Percentiles rank a stretch among this genome's conserved stretches.
Evolutionary conservation across 2,888 invertebrate genomes (phyloP).

Genomic region (Torymus auratus): DNA sequence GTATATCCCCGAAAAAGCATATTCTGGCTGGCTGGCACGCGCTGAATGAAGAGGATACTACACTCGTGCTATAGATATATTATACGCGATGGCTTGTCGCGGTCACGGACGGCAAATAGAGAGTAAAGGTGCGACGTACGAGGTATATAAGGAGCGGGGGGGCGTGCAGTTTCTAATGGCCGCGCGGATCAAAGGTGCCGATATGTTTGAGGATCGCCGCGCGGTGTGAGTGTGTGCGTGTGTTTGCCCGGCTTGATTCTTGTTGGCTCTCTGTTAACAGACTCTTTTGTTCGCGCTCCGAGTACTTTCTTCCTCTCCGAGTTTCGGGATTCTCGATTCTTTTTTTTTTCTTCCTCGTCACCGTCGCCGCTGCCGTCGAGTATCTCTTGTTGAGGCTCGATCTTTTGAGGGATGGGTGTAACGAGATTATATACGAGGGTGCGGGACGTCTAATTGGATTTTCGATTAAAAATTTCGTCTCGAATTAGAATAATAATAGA

Average conservation of each 20-base stretch:
- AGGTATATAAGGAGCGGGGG: constrained; percentile 60
- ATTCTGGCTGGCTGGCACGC: background rate
- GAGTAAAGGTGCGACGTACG: constrained; percentile 46
- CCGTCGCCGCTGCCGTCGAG: background rate
- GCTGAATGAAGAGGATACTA: constrained; percentile 33
- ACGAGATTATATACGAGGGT: no score
- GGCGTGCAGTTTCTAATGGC: constrained; percentile 69
- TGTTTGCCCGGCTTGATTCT: constrained; percentile 74
- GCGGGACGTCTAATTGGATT: no score
- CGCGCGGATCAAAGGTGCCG: constrained; percentile 69
- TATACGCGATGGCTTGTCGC: constrained; percentile 2
- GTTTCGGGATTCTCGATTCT: constrained; percentile 3
- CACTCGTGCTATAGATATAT: no score
- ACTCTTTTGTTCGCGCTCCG: constrained; percentile 63
- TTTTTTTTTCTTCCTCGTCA: background rate
- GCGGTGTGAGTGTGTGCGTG: constrained; percentile 55
- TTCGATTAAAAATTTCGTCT: no score
- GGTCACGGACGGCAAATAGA: constrained; percentile 46
- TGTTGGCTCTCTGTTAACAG: constrained; percentile 73
- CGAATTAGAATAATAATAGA: no score
- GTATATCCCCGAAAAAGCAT: background rate
- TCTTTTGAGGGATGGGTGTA: no score
- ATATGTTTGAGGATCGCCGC: constrained; percentile 72
- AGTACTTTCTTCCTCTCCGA: no score
- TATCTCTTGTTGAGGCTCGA: no score